These are phyloP conservation scores for Agrotis clavis DNA, from an alignment of 2,888 invertebrate species.

Conservation along the genomic window DNA sequence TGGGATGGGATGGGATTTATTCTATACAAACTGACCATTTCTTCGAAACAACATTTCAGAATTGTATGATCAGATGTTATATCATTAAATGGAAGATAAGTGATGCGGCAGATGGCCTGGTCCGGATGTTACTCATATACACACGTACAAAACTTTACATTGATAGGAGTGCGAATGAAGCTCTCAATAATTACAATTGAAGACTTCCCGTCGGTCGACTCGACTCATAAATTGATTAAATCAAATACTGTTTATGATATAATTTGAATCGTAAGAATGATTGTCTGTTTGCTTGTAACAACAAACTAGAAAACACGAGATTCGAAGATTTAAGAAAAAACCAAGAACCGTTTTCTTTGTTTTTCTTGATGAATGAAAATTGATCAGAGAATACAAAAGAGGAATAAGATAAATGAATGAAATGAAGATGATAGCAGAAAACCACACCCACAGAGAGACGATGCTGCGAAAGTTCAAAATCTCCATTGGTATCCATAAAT, in stretches of 20 bases:
- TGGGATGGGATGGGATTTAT: too few species aligned
- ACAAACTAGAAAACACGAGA: neutral
- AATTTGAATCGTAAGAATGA: slow-evolving; percentile 39
- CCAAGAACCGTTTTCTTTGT: too few species aligned
- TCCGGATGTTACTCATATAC: slow-evolving; percentile 88
- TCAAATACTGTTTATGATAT: slow-evolving; percentile 67
- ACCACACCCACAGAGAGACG: neutral
- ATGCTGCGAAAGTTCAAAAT: neutral
- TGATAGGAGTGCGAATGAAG: slow-evolving; percentile 81
- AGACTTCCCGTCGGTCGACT: slow-evolving; percentile 85
- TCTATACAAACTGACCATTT: neutral
- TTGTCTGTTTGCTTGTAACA: slow-evolving; percentile 6
- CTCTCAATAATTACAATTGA: slow-evolving; percentile 86
- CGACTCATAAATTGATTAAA: slow-evolving; percentile 74
- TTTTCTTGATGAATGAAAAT: too few species aligned
- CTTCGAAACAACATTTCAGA: slow-evolving; percentile 23
- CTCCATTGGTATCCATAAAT: neutral
- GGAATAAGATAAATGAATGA: neutral
- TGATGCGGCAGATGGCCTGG: slow-evolving; percentile 80
- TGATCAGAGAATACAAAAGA: too few species aligned
- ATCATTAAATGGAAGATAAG: slow-evolving; percentile 76
- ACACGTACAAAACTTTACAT: slow-evolving; percentile 71
- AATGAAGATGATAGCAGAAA: neutral
- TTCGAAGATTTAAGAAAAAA: too few species aligned
- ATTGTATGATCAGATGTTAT: slow-evolving; percentile 73